These are phyloP conservation scores for Neocrepidodera transversa DNA, from an alignment of 2,888 invertebrate species.

Conservation along the genomic window DNA sequence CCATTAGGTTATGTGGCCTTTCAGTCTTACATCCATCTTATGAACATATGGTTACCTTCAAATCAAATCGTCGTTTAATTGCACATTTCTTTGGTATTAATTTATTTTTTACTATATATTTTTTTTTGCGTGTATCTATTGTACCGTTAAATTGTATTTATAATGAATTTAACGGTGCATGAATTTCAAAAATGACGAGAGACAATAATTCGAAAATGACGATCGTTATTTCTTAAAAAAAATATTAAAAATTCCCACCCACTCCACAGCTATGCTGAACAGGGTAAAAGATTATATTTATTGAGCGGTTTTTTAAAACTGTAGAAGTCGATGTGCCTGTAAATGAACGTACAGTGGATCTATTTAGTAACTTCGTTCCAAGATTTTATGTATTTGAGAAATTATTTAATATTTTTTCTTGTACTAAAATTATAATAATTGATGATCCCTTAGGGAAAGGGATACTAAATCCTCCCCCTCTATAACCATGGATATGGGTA, in stretches of 20 bases:
- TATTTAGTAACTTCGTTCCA: slow-evolving; percentile 7
- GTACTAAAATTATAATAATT: too few species aligned
- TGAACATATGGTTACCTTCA: slow-evolving; percentile 25
- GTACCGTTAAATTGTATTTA: too few species aligned
- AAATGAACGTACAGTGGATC: slow-evolving; percentile 19
- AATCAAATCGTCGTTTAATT: slow-evolving; percentile 24
- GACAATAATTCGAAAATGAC: slow-evolving; percentile 46
- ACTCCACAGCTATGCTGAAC: slow-evolving; percentile 23
- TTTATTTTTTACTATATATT: not conserved
- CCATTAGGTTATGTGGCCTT: slow-evolving; percentile 50
- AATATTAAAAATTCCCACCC: slow-evolving; percentile 22
- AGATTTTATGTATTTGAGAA: slow-evolving; percentile 15
- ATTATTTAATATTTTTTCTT: not conserved
- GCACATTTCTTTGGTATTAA: slow-evolving; percentile 27
- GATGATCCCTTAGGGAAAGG: too few species aligned
- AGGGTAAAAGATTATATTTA: slow-evolving; percentile 17
- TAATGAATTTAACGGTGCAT: not conserved
- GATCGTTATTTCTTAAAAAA: slow-evolving; percentile 33
- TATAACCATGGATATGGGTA: too few species aligned
- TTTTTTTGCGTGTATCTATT: too few species aligned
- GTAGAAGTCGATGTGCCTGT: slow-evolving; percentile 34
- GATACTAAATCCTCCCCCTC: too few species aligned
- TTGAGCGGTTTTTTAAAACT: slow-evolving; percentile 30
- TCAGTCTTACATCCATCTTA: slow-evolving; percentile 46
- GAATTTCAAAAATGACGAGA: slow-evolving; percentile 29